These are phyloP conservation scores for Drosophila neotestacea DNA, from an alignment of 2,888 invertebrate species.

Conservation along the genomic window DNA sequence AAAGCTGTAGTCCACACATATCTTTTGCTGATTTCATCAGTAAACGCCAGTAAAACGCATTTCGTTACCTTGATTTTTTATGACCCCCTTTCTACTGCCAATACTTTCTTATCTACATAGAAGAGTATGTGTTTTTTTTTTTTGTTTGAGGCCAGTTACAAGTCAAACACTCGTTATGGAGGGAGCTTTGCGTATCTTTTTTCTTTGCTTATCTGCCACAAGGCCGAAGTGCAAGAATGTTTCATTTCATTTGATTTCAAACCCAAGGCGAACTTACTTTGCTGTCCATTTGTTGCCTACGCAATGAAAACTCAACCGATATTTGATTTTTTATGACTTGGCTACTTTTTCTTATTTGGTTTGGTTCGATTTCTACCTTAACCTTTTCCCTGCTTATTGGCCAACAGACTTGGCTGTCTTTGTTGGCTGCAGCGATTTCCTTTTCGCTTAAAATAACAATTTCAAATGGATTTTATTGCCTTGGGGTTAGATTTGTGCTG, in stretches of 20 bases:
- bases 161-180: constrained; percentile 29
- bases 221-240: constrained; percentile 36
- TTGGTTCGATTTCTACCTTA: constrained; percentile 31
- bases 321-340: constrained; percentile 79
- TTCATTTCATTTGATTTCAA: constrained; percentile 57
- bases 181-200: constrained; percentile 29
- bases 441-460: constrained; percentile 79
- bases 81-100: constrained; percentile 10
- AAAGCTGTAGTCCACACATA: constrained; percentile 26
- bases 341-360: constrained; percentile 56
- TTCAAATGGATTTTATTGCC: constrained; percentile 82
- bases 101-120: constrained; percentile 1
- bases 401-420: constrained; percentile 10
- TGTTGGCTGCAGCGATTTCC: constrained; percentile 48
- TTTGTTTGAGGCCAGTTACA: constrained; percentile 31
- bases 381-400: constrained; percentile 10
- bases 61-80: constrained; percentile 75
- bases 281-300: constrained; percentile 57
- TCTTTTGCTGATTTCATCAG: constrained; percentile 78
- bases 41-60: constrained; percentile 68
- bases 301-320: constrained; percentile 62
- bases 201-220: constrained; percentile 49
- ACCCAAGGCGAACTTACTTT: constrained; percentile 19
- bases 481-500: constrained; percentile 68
- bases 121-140: constrained; percentile 15